Percentiles rank a stretch among this genome's conserved stretches.
phyloP scores from a whole-genome alignment of 2,113 vertebrate genomes.

The Melierax canorus region DNA sequence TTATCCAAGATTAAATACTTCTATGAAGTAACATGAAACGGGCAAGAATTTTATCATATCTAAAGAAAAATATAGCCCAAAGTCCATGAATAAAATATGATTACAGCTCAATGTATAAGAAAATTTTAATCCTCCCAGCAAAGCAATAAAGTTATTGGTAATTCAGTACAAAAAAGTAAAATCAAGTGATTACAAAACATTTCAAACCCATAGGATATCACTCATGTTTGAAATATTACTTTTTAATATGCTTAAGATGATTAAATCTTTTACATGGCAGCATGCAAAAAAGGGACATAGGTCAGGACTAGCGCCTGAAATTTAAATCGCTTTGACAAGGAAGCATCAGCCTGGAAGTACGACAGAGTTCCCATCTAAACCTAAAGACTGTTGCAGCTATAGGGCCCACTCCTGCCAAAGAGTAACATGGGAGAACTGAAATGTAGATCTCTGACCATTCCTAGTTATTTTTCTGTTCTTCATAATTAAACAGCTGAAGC shows the following conservation, averaged over 20 bases:
- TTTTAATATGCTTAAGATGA: neutral
- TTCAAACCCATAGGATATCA: neutral
- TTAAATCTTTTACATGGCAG: neutral
- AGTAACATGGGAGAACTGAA: too few relatives aligned
- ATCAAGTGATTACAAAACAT: neutral
- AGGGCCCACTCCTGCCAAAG: neutral
- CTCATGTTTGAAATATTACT: neutral
- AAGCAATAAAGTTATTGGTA: neutral
- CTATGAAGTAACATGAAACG: neutral
- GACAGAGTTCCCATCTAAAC: neutral
- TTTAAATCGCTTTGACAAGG: neutral
- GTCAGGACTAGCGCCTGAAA: neutral
- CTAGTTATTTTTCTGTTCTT: neutral
- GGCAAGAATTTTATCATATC: neutral
- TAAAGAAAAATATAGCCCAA: neutral
- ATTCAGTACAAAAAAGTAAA: neutral
- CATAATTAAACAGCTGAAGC: neutral
- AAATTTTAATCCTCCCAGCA: neutral
- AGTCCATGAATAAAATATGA: neutral
- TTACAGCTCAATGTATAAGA: neutral
- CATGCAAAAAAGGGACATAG: neutral
- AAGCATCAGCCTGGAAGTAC: neutral
- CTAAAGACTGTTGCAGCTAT: neutral
- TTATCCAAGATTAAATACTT: conserved; percentile 23
- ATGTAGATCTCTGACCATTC: neutral